Evolutionary conservation across 2,888 invertebrate species (phyloP).

Genomic region (Atherix ibis): DNA sequence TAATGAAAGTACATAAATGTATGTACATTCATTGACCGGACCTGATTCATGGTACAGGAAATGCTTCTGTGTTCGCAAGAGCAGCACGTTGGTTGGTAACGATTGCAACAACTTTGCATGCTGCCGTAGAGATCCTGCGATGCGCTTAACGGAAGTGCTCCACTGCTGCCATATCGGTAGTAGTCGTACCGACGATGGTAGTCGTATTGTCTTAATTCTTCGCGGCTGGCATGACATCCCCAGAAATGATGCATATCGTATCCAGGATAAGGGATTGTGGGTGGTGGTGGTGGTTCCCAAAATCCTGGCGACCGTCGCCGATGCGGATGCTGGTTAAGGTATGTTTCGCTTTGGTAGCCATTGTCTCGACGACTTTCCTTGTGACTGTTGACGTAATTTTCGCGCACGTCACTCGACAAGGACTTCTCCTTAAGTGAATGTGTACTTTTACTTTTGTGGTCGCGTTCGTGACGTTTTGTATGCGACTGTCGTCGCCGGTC

Average conservation of each 20-base stretch:
- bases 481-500: conserved; percentile 38
- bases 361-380: conserved; percentile 5
- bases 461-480: conserved; percentile 41
- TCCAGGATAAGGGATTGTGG: conserved; percentile 9
- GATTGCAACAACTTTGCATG: conserved; percentile 11
- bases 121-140: conserved; percentile 11
- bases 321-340: conserved; percentile 4
- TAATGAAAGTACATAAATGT: too few relatives aligned
- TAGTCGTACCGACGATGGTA: conserved; percentile 35
- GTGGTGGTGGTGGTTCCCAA: conserved; percentile 15
- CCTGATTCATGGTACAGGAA: conserved; percentile 9
- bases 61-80: conserved; percentile 10
- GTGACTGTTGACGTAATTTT: conserved; percentile 3
- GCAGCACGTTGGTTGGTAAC: conserved; percentile 9
- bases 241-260: conserved; percentile 11
- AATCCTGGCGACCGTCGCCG: conserved; percentile 12
- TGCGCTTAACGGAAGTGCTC: conserved; percentile 16
- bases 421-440: conserved; percentile 38
- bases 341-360: conserved; percentile 7
- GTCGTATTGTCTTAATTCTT: conserved; percentile 13
- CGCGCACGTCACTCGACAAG: conserved; percentile 19
- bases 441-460: conserved; percentile 47
- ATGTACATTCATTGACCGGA: too few relatives aligned
- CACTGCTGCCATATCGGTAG: conserved; percentile 34
- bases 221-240: conserved; percentile 13